Evolutionary conservation across 1,140 invertebrate genomes (phyloP), one percentile per base, ranked within the genome.

Genomic region (Aphidius ervi): DNA sequence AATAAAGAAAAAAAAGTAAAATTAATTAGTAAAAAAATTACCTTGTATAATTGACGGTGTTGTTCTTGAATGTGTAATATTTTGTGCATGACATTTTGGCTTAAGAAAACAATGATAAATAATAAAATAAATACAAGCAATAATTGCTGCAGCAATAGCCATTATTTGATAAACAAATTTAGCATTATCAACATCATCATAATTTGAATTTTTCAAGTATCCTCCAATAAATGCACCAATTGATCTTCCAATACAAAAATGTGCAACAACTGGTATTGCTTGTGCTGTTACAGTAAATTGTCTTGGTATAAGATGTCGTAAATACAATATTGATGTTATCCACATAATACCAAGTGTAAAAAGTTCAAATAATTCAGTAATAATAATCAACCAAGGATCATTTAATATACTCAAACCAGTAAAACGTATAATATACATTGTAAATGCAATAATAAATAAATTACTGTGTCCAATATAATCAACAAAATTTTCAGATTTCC

Each of bases 381-480:
- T 73, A 10, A 92, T 69, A 0, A 87, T 82, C 81, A 86, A 84
- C 77, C 84, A 86, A 47, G 88, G 84, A 62, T 74, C 68, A 1
- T 79, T 71, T 37, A 90, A 83, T 62, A 85, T 81, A n/a, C 86
- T 87, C 63, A 92, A 76, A 49, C 84, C 86, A 80, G 76, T 69
- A 62, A 76, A 76, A 68, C 74, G 76, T 41, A 92, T 76, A 47
- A 91, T 89, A 74, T 91, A 93, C 66, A 90, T 84, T 4, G 87
- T 86, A 67, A 93, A 89, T 23, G 89, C 89, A 46, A 85, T 82
- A 65, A 93, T 92, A 62, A 93, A 84, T 56, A 94, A 81, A 74
- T 94, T 92, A 62, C 89, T 90, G 74, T 93, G 89, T 4, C 91
- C 91, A 55, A 90, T 87, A 74, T 90, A 93, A 74, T 93, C 88